phyloP scores from a whole-genome alignment of 2,797 vertebrate genomes.

The Hypotaenidia okinawae region DNA sequence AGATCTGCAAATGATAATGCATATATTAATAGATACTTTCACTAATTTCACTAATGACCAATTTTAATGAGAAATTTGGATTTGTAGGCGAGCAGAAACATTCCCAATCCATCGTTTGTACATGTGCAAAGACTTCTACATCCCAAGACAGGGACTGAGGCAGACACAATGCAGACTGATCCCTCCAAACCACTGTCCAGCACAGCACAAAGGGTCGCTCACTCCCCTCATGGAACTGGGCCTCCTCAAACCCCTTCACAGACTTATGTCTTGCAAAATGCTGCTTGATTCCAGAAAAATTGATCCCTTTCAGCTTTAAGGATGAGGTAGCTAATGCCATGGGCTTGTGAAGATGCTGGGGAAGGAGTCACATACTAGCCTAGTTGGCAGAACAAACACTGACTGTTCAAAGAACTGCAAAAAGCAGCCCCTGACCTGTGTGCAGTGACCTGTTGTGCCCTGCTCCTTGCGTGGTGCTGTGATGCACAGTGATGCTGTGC shows the following conservation, averaged over 20 bases:
- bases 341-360: not conserved
- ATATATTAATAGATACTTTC: conserved; percentile 50
- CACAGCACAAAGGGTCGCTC: no score
- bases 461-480: no score
- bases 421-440: not conserved
- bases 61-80: conserved; percentile 59
- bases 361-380: not conserved
- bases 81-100: conserved; percentile 40
- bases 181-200: not conserved
- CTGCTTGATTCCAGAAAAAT: not conserved
- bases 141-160: not conserved
- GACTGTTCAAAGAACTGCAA: not conserved
- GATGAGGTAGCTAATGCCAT: not conserved
- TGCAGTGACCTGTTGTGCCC: no score
- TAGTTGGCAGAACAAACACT: fast-evolving
- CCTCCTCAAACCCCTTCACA: not conserved
- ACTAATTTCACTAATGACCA: conserved; percentile 55
- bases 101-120: not conserved
- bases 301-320: not conserved
- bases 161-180: not conserved
- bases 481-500: not conserved
- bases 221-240: fast-evolving
- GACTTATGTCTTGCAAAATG: not conserved
- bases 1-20: conserved; percentile 48
- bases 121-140: not conserved